Evolutionary conservation across 2,888 invertebrate genomes (phyloP).

Genomic region (Monopis laevigella): DNA sequence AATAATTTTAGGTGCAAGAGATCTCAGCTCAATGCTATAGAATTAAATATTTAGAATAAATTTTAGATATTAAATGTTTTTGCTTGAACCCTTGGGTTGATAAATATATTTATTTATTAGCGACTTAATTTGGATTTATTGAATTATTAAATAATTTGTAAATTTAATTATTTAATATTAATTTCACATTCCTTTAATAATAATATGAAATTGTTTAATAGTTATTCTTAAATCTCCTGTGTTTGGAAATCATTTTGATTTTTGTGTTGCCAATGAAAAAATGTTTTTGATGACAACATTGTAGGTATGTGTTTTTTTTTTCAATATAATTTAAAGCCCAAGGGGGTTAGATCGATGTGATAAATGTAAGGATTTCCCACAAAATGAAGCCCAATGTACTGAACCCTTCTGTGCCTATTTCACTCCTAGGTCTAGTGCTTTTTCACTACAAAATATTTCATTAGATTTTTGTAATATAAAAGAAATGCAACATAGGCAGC

Average conservation of each 20-base stretch:
- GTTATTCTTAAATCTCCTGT: neutral
- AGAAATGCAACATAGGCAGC: neutral
- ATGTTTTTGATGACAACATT: too few relatives aligned
- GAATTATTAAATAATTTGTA: too few relatives aligned
- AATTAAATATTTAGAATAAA: constrained; percentile 42
- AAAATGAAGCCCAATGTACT: constrained; percentile 67
- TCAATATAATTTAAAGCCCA: constrained; percentile 4
- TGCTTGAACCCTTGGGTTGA: constrained; percentile 52
- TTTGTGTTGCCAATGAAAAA: too few relatives aligned
- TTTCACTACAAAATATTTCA: too few relatives aligned
- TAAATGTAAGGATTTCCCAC: constrained; percentile 55
- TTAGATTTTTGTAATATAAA: too few relatives aligned
- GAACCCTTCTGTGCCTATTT: constrained; percentile 66
- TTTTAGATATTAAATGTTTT: constrained; percentile 24
- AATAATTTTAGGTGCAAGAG: constrained; percentile 46
- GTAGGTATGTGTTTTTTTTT: too few relatives aligned
- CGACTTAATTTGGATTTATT: neutral
- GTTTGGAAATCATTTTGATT: too few relatives aligned
- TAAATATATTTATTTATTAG: neutral
- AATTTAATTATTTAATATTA: neutral
- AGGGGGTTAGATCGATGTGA: constrained; percentile 42
- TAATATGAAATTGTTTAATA: neutral
- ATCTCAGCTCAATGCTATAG: constrained; percentile 66
- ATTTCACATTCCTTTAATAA: neutral
- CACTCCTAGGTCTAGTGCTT: constrained; percentile 42